Evolutionary conservation across 2,113 vertebrate genomes (phyloP), one percentile per base, ranked within the genome.

Genomic region (Australoheros scitulus): DNA sequence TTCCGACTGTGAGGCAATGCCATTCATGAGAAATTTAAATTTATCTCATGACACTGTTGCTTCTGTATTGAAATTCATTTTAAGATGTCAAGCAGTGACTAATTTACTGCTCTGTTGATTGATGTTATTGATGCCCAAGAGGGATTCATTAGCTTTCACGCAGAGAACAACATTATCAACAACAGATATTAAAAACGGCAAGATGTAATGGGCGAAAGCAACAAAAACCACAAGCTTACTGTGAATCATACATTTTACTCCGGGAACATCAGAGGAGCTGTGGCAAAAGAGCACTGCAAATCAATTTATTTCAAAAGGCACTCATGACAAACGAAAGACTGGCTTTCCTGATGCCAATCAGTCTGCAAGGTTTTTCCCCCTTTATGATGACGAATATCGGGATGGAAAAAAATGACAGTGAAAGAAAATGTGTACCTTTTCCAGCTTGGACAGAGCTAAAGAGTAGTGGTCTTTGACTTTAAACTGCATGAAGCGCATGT

Each of bases 401-500:
- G 22, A 5, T 1, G 11, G 43, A 60, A 50, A 20, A 4, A 60
- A 77, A 61, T 20, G n/a, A 65, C 4, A 41, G 34, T 43, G n/a
- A 41, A 57, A 57, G 11, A 32, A 58, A 77, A 75, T 34, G 63
- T 93, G 90, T 88, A 97, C 96, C 96, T 97, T 97, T 88, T 97
- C 96, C 77, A 97, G 94, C 79, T 96, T 96, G 87, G 96, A 96
- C 75, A 97, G 94, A 36, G 95, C 96, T 64, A 96, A 93, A 4
- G 96, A 97, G 86, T 96, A 96, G 87, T 96, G 95, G 84, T 97
- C 96, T 92, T 97, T 97, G 61, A 96, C 96, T 92, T 95, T 95
- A 88, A 97, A 97, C 92, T 96, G 96, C 96, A 97, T 97, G 87
- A 97, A 97, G 68, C 96, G 95, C 96, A 97, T 97, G 93, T 97